Percentiles rank a stretch among this genome's conserved stretches.
phyloP scores from a whole-genome alignment of 2,113 vertebrate genomes.

The Tychaedon coryphoeus region DNA sequence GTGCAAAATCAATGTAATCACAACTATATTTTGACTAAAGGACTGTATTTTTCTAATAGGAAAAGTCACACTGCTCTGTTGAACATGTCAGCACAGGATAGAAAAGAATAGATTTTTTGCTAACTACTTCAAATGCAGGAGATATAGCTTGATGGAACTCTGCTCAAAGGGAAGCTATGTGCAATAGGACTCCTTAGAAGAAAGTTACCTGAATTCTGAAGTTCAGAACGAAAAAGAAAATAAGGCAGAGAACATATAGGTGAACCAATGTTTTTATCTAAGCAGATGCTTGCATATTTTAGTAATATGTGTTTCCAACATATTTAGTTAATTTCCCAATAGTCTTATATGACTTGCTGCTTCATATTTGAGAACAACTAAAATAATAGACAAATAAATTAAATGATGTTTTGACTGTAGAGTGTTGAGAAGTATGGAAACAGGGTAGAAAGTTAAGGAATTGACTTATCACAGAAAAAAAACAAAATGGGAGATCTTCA shows the following conservation, averaged over 20 bases:
- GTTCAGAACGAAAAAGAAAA: neutral
- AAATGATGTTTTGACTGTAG: neutral
- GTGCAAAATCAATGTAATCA: neutral
- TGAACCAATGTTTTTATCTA: neutral
- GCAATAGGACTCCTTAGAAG: neutral
- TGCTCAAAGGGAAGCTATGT: neutral
- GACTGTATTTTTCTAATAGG: neutral
- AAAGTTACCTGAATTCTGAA: neutral
- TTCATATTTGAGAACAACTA: neutral
- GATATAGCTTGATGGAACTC: neutral
- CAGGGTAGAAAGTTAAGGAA: neutral
- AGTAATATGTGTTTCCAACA: neutral
- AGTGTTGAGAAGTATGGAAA: neutral
- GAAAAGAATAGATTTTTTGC: neutral
- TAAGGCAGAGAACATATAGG: neutral
- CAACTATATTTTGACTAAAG: neutral
- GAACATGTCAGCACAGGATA: neutral
- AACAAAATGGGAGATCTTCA: neutral
- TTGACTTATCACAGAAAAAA: neutral
- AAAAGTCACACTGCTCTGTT: neutral
- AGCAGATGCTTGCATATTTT: neutral
- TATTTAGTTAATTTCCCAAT: neutral
- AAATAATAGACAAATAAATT: neutral
- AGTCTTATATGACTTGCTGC: neutral
- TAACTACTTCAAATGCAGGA: neutral